Conservation (phyloP, 2,888 invertebrate genomes). For the Ectemnius cavifrons region DNA sequence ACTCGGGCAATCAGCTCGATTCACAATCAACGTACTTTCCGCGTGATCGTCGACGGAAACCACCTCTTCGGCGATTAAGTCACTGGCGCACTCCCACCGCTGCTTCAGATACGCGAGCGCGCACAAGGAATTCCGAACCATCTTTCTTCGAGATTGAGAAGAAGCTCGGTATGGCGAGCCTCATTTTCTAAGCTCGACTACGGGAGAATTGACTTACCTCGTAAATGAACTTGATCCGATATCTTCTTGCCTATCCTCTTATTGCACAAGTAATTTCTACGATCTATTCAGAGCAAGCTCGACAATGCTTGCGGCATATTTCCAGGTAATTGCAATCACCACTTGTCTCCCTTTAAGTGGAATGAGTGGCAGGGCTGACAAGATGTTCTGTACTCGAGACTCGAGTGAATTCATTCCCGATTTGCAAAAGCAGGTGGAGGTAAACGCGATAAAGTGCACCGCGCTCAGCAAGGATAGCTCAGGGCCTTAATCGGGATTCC, state of each 20-base stretch:
- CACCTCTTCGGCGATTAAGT: conserved; percentile 44
- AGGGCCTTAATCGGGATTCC: conserved; percentile 56
- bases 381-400: too few species aligned
- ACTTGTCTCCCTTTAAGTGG: too few species aligned
- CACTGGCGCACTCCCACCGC: conserved; percentile 7
- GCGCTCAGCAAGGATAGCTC: conserved; percentile 47
- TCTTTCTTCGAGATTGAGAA: not conserved
- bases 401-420: conserved; percentile 39
- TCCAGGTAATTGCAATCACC: too few species aligned
- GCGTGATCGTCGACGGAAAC: conserved; percentile 58
- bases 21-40: conserved; percentile 72
- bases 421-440: conserved; percentile 18
- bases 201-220: too few species aligned
- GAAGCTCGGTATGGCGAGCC: too few species aligned
- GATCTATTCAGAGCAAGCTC: too few species aligned
- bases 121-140: conserved; percentile 12
- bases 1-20: conserved; percentile 75
- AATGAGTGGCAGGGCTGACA: too few species aligned
- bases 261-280: too few species aligned
- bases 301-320: too few species aligned
- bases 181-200: too few species aligned
- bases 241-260: too few species aligned
- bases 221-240: too few species aligned
- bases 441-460: conserved; percentile 46
- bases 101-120: not conserved